phyloP scores from a whole-genome alignment of 2,888 invertebrate genomes.

The Napeogenes sylphis region DNA sequence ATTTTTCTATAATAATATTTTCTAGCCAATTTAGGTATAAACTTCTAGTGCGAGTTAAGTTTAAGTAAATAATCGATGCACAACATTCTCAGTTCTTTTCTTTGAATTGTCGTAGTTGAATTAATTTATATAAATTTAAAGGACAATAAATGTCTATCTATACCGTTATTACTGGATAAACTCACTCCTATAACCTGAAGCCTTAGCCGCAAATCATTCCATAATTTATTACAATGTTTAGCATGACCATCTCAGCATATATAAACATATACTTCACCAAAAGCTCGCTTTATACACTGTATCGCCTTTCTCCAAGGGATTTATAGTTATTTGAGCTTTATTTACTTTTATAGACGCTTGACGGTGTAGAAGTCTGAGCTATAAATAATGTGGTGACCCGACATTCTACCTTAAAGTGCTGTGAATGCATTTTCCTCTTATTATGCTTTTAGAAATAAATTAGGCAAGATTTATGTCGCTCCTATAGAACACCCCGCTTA shows the following conservation, averaged over 20 bases:
- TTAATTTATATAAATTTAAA: not conserved
- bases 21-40: too few species aligned
- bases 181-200: not conserved
- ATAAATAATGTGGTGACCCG: constrained; percentile 68
- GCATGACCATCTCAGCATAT: not conserved
- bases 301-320: constrained; percentile 64
- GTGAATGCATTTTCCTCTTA: constrained; percentile 73
- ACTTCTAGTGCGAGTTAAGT: too few species aligned
- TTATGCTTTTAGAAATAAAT: constrained; percentile 75
- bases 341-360: constrained; percentile 72
- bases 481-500: constrained; percentile 22
- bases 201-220: constrained; percentile 6
- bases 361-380: constrained; percentile 56
- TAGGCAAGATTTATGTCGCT: constrained; percentile 63
- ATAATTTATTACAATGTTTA: constrained; percentile 4
- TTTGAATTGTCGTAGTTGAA: too few species aligned
- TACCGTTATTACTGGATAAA: constrained; percentile 37
- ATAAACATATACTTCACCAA: constrained; percentile 18
- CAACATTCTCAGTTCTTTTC: too few species aligned
- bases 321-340: constrained; percentile 73
- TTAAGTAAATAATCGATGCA: too few species aligned
- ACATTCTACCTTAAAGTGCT: constrained; percentile 54
- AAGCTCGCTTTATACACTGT: constrained; percentile 30
- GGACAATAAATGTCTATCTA: constrained; percentile 29
- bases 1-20: too few species aligned